Evolutionary conservation across 2,888 invertebrate genomes (phyloP), one percentile per base, ranked within the genome.

Genomic region (Himalopsyche japonica): DNA sequence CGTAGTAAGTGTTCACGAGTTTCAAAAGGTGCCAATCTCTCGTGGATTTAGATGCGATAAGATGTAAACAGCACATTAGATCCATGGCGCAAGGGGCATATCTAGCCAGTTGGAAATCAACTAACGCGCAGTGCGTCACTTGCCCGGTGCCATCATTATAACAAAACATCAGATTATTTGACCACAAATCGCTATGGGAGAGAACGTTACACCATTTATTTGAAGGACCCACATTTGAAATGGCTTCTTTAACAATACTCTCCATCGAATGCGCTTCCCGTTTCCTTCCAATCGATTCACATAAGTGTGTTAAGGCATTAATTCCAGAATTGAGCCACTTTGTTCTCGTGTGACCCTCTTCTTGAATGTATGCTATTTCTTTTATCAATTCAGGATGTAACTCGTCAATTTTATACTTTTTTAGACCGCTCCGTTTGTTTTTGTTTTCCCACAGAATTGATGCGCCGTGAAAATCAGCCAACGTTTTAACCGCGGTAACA

Each of bases 21-120:
- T 88, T 88, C 0, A 88, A 85, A 24, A 93, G 89, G 88, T 94
- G 90, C n/a, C 90, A 24, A 86, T 92, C 90, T n/a, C 94, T 90
- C 82, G 92, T 91, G 80, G 89, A 89, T 1, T 90, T 89, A 18
- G 92, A 90, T 43, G 93, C 89, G 88, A 93, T 93, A 80, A 94
- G 91, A 88, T 93, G 92, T 1, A 95, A 89, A 32, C 93, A 89
- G 34, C 93, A 89, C 89, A 93, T 91, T 1, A 95, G 90, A 87
- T 96, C 96, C 77, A 94, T 92, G 27, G 94, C 93, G 0, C 95
- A 94, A 0, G 95, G 95, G 20, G 93, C 93, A 88, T 94, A 95
- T 34, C 94, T 91, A 0, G 93, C 90, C 80, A 95, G 91, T 89
- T 96, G 96, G 88, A 94, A 96, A 89, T 96, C 96, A 2, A 96